phyloP scores from a whole-genome alignment of 2,797 vertebrate genomes.

The Petrocephalus sullivani region DNA sequence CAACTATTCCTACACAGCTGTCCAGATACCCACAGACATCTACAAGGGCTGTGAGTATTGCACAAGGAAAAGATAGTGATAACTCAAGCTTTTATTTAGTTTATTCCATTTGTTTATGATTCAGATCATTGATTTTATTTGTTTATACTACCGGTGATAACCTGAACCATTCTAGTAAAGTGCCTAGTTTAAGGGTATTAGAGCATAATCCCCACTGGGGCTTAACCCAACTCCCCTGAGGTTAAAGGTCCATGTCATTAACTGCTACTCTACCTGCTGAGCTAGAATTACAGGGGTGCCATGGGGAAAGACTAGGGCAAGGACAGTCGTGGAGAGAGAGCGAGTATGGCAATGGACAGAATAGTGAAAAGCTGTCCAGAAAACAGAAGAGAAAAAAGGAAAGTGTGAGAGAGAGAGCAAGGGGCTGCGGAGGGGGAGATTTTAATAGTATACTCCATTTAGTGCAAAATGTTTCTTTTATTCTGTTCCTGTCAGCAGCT shows the following conservation, averaged over 20 bases:
- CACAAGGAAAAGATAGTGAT: background rate
- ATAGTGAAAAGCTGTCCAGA: slow-evolving; percentile 18
- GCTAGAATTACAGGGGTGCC: background rate
- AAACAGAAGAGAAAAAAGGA: slow-evolving; percentile 1
- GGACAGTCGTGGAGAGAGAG: background rate
- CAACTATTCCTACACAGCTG: slow-evolving; percentile 92
- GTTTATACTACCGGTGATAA: background rate
- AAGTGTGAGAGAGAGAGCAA: background rate
- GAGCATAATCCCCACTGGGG: background rate
- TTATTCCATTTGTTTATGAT: background rate
- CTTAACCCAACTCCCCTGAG: background rate
- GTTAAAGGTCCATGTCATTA: background rate
- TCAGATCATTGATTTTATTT: background rate
- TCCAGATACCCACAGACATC: slow-evolving; percentile 98
- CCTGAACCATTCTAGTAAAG: background rate
- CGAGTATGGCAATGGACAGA: background rate
- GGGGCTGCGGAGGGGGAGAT: slow-evolving; percentile 32
- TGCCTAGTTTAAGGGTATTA: background rate
- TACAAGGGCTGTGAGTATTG: slow-evolving; percentile 97
- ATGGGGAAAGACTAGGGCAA: background rate
- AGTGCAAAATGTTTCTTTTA: slow-evolving; percentile 40
- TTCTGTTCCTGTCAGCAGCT: slow-evolving; percentile 57
- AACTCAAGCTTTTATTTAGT: background rate
- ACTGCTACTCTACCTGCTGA: background rate
- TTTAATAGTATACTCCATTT: slow-evolving; percentile 56